A percentile compares a stretch with the other conserved stretches of the same genome.
These are phyloP conservation scores for Diplogasteroides magnus DNA, from an alignment of 1,140 invertebrate species.

Conservation along the genomic window DNA sequence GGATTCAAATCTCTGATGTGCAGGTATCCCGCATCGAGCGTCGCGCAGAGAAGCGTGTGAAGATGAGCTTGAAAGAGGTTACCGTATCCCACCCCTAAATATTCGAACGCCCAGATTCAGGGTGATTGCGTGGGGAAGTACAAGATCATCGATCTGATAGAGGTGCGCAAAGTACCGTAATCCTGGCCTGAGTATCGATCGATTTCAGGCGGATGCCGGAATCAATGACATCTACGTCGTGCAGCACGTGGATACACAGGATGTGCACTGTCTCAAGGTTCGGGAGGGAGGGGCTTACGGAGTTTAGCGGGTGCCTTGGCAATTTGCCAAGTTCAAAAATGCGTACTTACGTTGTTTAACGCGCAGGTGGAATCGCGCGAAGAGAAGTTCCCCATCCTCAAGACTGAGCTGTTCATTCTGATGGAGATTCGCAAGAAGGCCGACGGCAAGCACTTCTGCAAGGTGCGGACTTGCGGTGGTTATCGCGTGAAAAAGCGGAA, in stretches of 20 bases:
- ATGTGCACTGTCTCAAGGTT: not conserved
- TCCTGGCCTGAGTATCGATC: no score
- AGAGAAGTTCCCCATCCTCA: not conserved
- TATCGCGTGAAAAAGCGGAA: no score
- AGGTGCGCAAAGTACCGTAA: no score
- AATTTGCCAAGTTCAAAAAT: no score
- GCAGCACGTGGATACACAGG: not conserved
- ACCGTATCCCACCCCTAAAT: not conserved
- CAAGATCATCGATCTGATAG: no score
- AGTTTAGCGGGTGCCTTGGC: no score
- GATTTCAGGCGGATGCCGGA: not conserved
- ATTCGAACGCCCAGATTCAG: not conserved
- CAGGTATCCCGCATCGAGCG: not conserved
- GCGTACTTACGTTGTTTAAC: not conserved
- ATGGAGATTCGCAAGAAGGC: not conserved
- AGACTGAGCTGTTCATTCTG: not conserved
- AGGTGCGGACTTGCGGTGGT: no score
- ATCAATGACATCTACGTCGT: not conserved
- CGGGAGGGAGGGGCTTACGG: not conserved
- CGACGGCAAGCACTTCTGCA: not conserved
- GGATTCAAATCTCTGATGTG: not conserved
- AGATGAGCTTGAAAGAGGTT: not conserved
- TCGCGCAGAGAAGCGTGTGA: not conserved
- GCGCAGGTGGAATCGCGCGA: not conserved
- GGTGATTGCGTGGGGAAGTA: not conserved